Conservation (phyloP, 1,140 invertebrate species). For the Cydia fagiglandana region DNA sequence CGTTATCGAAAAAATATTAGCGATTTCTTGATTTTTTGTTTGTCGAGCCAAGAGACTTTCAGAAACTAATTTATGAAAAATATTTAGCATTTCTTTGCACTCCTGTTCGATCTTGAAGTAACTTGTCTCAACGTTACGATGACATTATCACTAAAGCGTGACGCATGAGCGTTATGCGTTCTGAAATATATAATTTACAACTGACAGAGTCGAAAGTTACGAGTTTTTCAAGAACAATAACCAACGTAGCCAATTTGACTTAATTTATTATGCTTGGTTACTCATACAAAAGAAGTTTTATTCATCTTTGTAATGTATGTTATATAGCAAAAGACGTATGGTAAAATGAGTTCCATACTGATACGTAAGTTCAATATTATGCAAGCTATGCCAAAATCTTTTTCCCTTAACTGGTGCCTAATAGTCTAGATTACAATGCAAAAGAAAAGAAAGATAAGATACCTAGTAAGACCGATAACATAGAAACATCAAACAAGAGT, state of each 20-base stretch:
- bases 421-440: not conserved
- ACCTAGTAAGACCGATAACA: conserved; percentile 8
- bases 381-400: not conserved
- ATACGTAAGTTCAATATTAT: not conserved
- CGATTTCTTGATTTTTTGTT: conserved; percentile 11
- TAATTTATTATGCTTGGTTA: not conserved
- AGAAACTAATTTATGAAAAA: not conserved
- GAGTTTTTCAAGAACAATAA: conserved; percentile 4
- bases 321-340: not conserved
- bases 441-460: not conserved
- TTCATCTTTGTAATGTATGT: too few relatives aligned
- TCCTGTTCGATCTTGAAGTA: too few relatives aligned
- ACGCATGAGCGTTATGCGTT: not conserved
- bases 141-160: not conserved
- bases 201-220: not conserved
- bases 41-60: not conserved
- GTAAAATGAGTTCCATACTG: not conserved
- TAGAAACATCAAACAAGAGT: conserved; percentile 10
- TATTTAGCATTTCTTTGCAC: too few relatives aligned
- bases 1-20: conserved; percentile 12
- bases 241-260: not conserved
- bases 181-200: not conserved
- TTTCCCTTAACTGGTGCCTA: not conserved
- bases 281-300: not conserved
- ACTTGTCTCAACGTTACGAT: not conserved